phyloP scores from a whole-genome alignment of 2,113 vertebrate species.

The Mormoops blainvillei region DNA sequence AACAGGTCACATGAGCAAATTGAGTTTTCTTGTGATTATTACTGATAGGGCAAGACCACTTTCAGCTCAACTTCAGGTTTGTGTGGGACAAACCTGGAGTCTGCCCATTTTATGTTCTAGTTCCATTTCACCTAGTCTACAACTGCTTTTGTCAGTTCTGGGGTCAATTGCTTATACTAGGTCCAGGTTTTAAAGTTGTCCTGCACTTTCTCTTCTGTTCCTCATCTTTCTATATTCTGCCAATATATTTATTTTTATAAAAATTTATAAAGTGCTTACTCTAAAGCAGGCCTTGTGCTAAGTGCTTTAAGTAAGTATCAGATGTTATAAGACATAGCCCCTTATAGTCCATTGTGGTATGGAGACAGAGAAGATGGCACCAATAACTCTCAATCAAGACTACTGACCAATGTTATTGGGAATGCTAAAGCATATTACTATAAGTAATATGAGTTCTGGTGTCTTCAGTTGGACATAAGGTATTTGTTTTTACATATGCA shows the following conservation, averaged over 20 bases:
- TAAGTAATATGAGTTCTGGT: background rate
- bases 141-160: background rate
- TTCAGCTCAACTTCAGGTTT: background rate
- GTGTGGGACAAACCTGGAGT: background rate
- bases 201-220: background rate
- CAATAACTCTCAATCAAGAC: background rate
- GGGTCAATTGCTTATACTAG: background rate
- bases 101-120: background rate
- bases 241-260: background rate
- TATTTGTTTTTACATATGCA: background rate
- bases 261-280: background rate
- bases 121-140: constrained; percentile 1
- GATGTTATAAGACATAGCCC: background rate
- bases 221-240: background rate
- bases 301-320: background rate
- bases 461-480: background rate
- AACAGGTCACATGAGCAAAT: background rate
- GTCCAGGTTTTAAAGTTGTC: background rate
- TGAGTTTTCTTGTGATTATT: background rate
- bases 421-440: background rate
- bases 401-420: background rate
- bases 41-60: background rate
- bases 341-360: fast-evolving
- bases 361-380: background rate
- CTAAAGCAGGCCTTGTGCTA: background rate